Evolutionary conservation across 2,113 vertebrate species (phyloP).

Genomic region (Lepidiolamprologus cunningtoni): DNA sequence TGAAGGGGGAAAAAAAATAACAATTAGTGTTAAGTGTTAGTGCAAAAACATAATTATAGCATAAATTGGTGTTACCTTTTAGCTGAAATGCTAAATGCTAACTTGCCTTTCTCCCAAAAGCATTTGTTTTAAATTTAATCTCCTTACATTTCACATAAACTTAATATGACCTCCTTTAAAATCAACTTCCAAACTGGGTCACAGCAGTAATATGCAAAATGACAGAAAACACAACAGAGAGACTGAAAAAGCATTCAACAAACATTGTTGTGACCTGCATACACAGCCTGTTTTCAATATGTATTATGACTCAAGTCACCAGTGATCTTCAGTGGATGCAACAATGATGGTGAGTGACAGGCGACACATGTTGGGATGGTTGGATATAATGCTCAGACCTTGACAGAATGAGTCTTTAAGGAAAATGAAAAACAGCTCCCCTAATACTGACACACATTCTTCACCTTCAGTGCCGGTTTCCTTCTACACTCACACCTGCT

Average conservation of each 20-base stretch:
- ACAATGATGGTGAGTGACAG: conserved; percentile 3
- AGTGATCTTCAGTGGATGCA: neutral
- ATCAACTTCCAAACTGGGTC: neutral
- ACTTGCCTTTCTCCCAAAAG: neutral
- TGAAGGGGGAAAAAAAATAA: rapidly evolving
- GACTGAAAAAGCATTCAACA: neutral
- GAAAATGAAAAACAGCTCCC: neutral
- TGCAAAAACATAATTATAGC: neutral
- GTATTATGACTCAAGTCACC: neutral
- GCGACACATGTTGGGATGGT: conserved; percentile 2
- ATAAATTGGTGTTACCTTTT: neutral
- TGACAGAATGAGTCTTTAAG: neutral
- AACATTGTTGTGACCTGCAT: neutral
- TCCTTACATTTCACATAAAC: neutral
- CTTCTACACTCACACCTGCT: neutral
- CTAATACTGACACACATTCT: neutral
- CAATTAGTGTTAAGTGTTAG: neutral
- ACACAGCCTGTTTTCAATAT: neutral
- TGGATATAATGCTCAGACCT: conserved; percentile 4
- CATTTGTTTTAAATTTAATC: neutral
- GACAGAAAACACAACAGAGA: neutral
- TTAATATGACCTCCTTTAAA: neutral
- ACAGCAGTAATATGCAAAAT: neutral
- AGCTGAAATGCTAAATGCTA: neutral
- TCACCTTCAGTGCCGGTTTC: neutral